These are phyloP conservation scores for Stegastes partitus DNA, from an alignment of 2,113 vertebrate species.

Conservation along the genomic window DNA sequence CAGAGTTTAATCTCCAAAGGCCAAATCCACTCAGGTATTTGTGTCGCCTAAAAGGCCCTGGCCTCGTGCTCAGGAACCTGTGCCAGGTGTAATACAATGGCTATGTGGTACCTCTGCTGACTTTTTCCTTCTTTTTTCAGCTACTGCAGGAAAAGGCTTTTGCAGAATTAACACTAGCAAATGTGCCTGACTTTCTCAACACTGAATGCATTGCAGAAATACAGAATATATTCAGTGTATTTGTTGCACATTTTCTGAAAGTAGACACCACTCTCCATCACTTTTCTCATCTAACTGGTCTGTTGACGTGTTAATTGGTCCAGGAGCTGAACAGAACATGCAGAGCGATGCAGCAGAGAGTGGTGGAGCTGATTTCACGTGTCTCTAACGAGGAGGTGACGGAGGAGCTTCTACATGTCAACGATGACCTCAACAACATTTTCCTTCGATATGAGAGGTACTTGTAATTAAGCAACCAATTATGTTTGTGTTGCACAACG, in stretches of 20 bases:
- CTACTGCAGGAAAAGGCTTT: background rate
- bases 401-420: conserved; percentile 94
- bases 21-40: conserved; percentile 60
- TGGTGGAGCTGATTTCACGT: conserved; percentile 96
- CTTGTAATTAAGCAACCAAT: background rate
- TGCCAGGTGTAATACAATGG: conserved; percentile 18
- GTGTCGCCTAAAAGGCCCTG: conserved; percentile 38
- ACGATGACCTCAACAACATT: conserved; percentile 98
- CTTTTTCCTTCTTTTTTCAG: conserved; percentile 2
- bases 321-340: conserved; percentile 98
- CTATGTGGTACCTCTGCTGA: background rate
- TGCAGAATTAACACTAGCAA: background rate
- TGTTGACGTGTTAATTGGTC: background rate
- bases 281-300: background rate
- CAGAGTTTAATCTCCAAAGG: conserved; percentile 50
- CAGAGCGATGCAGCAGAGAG: conserved; percentile 96
- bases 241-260: too few species aligned
- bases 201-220: too few species aligned
- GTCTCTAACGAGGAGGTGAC: conserved; percentile 98
- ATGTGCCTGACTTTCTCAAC: background rate
- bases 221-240: background rate
- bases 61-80: background rate
- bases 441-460: conserved; percentile 97
- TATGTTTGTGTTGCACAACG: background rate
- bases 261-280: background rate